Evolutionary conservation across 2,888 invertebrate genomes (phyloP).

Genomic region (Athetis lepigone): DNA sequence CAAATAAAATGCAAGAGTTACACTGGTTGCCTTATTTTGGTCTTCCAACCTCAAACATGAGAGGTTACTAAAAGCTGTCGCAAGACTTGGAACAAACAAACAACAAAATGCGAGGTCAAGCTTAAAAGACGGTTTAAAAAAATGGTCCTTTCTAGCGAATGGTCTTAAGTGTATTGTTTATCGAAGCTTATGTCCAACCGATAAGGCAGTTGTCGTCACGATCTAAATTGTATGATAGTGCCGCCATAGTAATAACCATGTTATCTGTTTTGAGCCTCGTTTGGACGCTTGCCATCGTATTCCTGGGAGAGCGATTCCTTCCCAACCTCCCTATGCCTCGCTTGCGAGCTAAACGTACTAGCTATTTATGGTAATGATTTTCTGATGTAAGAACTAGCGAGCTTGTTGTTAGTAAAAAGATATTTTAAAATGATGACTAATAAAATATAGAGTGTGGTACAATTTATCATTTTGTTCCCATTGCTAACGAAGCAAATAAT

Average conservation of each 20-base stretch:
- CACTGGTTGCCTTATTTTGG: too few species aligned
- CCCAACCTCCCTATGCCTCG: slow-evolving; percentile 7
- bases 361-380: slow-evolving; percentile 26
- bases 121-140: too few species aligned
- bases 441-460: neutral
- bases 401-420: neutral
- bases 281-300: slow-evolving; percentile 72
- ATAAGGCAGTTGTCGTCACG: neutral
- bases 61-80: too few species aligned
- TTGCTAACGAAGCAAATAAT: too few species aligned
- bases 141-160: neutral
- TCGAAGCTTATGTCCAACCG: neutral
- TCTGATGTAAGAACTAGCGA: neutral
- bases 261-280: slow-evolving; percentile 60
- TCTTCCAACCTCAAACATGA: too few species aligned
- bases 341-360: slow-evolving; percentile 1
- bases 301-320: slow-evolving; percentile 53
- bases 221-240: slow-evolving; percentile 7
- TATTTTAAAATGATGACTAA: too few species aligned
- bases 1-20: too few species aligned
- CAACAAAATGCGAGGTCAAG: too few species aligned
- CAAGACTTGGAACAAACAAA: too few species aligned
- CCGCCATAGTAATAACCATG: slow-evolving; percentile 2
- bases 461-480: too few species aligned
- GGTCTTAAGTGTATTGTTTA: neutral